phyloP scores from a whole-genome alignment of 2,113 vertebrate genomes.

The Heterotis niloticus region DNA sequence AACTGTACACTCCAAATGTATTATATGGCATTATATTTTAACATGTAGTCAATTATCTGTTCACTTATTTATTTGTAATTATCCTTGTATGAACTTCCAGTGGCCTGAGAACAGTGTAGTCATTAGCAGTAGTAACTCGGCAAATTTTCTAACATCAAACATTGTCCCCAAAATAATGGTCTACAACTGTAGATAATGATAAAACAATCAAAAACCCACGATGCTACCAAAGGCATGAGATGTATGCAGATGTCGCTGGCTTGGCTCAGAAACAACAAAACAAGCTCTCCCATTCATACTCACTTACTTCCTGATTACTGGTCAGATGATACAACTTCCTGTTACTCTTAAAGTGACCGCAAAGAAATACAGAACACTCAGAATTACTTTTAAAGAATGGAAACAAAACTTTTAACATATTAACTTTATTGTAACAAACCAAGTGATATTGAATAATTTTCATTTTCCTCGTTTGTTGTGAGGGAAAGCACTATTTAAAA shows the following conservation, averaged over 20 bases:
- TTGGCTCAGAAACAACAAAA: no score
- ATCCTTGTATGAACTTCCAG: background rate
- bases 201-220: background rate
- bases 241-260: no score
- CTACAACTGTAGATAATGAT: no score
- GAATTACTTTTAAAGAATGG: no score
- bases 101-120: background rate
- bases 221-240: background rate
- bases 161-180: background rate
- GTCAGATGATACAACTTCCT: background rate
- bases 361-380: background rate
- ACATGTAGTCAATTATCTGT: background rate
- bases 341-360: background rate
- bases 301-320: no score
- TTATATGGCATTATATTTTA: background rate
- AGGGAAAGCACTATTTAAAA: no score
- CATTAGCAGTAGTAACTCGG: background rate
- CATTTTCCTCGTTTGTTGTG: no score
- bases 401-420: no score
- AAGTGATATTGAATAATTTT: background rate
- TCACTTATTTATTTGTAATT: slow-evolving; percentile 8
- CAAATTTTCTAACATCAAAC: background rate
- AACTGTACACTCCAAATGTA: background rate
- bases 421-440: background rate
- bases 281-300: no score